phyloP scores from a whole-genome alignment of 2,113 vertebrate species.

The Grus americana region DNA sequence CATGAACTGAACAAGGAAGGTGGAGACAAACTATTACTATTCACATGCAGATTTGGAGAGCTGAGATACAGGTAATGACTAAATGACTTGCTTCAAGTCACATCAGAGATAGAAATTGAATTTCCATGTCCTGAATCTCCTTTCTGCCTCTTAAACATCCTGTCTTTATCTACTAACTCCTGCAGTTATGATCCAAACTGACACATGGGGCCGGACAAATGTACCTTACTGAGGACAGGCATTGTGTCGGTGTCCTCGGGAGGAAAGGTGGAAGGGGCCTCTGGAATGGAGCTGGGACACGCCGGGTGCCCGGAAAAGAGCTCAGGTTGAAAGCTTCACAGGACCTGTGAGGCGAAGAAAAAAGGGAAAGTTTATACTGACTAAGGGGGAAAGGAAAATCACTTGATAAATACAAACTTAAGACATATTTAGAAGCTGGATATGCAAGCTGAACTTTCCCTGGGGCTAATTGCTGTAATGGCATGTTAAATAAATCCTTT shows the following conservation, averaged over 20 bases:
- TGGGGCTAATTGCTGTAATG: conserved; percentile 51
- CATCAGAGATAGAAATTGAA: background rate
- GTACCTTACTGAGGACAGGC: background rate
- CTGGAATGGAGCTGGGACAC: background rate
- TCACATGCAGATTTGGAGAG: background rate
- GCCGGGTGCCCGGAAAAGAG: background rate
- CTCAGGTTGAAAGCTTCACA: background rate
- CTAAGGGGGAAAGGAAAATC: background rate
- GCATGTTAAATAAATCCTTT: conserved; percentile 58
- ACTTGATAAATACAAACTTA: conserved; percentile 21
- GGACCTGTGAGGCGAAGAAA: background rate
- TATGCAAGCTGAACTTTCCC: conserved; percentile 46
- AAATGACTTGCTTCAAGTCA: background rate
- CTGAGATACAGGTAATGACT: background rate
- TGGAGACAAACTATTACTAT: background rate
- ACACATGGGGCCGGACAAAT: background rate
- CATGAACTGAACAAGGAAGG: background rate
- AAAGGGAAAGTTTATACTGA: background rate
- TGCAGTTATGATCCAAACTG: background rate
- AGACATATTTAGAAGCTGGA: conserved; percentile 29
- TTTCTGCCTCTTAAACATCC: background rate
- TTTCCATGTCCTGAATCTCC: background rate
- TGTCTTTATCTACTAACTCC: background rate
- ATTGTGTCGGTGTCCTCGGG: rapidly evolving
- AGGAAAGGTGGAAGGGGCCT: background rate